phyloP scores from a whole-genome alignment of 2,888 invertebrate species.

The Eristalis tenax region DNA sequence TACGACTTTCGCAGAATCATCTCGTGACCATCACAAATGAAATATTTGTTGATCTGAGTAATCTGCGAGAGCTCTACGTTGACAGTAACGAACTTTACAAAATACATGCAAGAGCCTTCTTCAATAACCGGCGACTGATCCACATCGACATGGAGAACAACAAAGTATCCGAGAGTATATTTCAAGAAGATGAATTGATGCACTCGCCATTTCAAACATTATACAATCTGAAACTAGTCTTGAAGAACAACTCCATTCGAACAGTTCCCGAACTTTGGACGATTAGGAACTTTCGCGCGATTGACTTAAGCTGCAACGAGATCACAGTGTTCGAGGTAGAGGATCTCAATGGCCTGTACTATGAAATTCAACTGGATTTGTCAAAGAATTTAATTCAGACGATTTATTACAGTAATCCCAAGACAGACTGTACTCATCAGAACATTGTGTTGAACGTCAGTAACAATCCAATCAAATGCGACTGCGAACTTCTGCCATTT shows the following conservation, averaged over 20 bases:
- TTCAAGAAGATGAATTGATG: no score
- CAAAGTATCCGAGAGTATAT: slow-evolving; percentile 80
- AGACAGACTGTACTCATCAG: no score
- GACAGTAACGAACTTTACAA: slow-evolving; percentile 82
- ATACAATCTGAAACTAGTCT: no score
- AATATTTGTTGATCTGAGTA: slow-evolving; percentile 78
- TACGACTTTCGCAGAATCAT: slow-evolving; percentile 86
- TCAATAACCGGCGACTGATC: no score
- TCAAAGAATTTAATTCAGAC: slow-evolving; percentile 83
- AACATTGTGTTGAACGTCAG: slow-evolving; percentile 81
- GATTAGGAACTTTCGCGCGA: slow-evolving; percentile 78
- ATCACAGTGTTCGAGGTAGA: slow-evolving; percentile 82
- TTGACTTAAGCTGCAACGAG: slow-evolving; percentile 86
- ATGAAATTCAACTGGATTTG: slow-evolving; percentile 82
- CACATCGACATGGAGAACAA: slow-evolving; percentile 84
- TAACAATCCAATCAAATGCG: slow-evolving; percentile 85
- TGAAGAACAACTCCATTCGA: no score
- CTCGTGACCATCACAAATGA: slow-evolving; percentile 83
- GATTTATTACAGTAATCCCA: slow-evolving; percentile 79
- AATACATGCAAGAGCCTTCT: slow-evolving; percentile 82
- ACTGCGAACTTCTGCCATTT: slow-evolving; percentile 83
- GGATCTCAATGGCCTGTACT: slow-evolving; percentile 80
- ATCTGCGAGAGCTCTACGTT: slow-evolving; percentile 83
- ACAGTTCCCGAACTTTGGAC: slow-evolving; percentile 76
- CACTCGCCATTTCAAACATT: no score